Conservation (phyloP, 1,140 invertebrate species). For the Drosophila ogumai region DNA sequence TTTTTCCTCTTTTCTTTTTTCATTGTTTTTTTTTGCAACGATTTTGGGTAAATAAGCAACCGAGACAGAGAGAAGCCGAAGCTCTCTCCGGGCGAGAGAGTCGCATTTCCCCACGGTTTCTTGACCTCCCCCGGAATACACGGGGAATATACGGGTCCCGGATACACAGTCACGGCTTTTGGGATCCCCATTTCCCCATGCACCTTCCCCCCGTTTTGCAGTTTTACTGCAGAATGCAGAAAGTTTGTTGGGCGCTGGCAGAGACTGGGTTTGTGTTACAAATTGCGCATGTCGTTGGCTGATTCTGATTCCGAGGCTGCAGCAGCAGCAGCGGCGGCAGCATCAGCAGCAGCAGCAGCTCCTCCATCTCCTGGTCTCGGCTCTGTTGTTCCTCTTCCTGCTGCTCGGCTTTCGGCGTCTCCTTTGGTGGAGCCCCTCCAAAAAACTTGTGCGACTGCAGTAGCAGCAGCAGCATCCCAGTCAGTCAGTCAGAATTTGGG, state of each 20-base stretch:
- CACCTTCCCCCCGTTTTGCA: slow-evolving; percentile 6
- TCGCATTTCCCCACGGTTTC: slow-evolving; percentile 65
- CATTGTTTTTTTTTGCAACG: slow-evolving; percentile 9
- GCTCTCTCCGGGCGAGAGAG: slow-evolving; percentile 15
- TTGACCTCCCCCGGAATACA: slow-evolving; percentile 72
- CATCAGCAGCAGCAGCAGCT: slow-evolving; percentile 16
- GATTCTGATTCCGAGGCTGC: slow-evolving; percentile 39
- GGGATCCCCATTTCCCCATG: not conserved
- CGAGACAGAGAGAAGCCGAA: slow-evolving; percentile 19
- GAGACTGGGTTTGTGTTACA: slow-evolving; percentile 85
- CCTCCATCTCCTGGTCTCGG: slow-evolving; percentile 10
- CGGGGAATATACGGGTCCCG: slow-evolving; percentile 33
- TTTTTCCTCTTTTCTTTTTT: slow-evolving; percentile 24
- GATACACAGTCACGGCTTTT: slow-evolving; percentile 30
- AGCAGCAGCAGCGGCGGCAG: slow-evolving; percentile 23
- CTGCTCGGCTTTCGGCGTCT: slow-evolving; percentile 5
- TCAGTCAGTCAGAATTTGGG: slow-evolving; percentile 37
- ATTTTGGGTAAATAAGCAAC: slow-evolving; percentile 67
- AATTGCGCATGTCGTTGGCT: slow-evolving; percentile 84
- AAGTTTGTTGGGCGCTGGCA: slow-evolving; percentile 72
- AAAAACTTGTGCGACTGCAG: slow-evolving; percentile 10
- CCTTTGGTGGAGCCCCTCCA: slow-evolving; percentile 17
- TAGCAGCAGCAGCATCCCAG: slow-evolving; percentile 11
- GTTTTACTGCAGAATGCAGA: slow-evolving; percentile 56
- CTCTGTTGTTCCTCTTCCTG: slow-evolving; percentile 2